Evolutionary conservation across 2,113 vertebrate genomes (phyloP).

Genomic region (Sceloporus undulatus): DNA sequence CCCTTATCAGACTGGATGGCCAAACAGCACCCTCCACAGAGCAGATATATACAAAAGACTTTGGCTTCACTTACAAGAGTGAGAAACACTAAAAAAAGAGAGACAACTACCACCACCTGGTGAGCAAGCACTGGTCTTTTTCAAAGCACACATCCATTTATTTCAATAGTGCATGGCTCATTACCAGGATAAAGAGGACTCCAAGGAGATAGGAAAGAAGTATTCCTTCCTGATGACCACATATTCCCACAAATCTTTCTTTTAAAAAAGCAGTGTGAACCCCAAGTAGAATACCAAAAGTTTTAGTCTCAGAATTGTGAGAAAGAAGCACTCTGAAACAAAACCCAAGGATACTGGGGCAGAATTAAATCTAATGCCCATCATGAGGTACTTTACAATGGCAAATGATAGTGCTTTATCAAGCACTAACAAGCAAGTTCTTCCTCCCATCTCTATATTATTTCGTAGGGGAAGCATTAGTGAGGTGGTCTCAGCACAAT

Average conservation of each 20-base stretch:
- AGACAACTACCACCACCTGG: background rate
- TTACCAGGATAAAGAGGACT: slow-evolving; percentile 21
- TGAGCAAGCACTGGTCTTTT: background rate
- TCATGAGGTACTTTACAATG: background rate
- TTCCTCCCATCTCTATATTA: background rate
- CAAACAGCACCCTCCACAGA: background rate
- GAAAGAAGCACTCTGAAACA: background rate
- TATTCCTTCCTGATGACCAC: slow-evolving; percentile 8
- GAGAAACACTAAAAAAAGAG: background rate
- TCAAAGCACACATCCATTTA: slow-evolving; percentile 9
- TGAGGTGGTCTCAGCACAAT: background rate
- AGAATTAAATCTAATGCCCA: background rate
- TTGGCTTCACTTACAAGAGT: background rate
- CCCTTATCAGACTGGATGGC: background rate
- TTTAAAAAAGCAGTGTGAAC: slow-evolving; percentile 9
- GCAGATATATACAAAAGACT: background rate
- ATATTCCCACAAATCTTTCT: slow-evolving; percentile 18
- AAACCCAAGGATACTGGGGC: background rate
- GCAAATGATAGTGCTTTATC: background rate
- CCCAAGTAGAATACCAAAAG: slow-evolving; percentile 13
- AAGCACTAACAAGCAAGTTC: background rate
- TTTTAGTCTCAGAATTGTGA: background rate
- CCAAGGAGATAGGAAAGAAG: slow-evolving; percentile 27
- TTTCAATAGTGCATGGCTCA: slow-evolving; percentile 11
- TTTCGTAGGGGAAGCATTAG: background rate